Base-by-base conservation (phyloP, 2,797 vertebrate genomes). In the Leptodactylus fallax region DNA sequence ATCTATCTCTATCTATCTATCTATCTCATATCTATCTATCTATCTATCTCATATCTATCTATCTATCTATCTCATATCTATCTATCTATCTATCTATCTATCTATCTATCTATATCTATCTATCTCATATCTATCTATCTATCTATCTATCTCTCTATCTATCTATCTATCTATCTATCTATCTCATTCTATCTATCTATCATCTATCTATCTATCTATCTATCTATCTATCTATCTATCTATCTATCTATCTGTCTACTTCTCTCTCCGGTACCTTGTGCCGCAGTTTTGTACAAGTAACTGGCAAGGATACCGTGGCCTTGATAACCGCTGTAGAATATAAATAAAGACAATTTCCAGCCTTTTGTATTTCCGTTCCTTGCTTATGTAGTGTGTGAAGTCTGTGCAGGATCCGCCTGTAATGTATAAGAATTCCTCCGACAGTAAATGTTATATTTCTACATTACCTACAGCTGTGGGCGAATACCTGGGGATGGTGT, bases 231-330 rank as follows among this genome's bases (percentile, higher is more conserved):
- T 53, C 51, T 1, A 1, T 53, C 51, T 53, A 1, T 53, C 36
- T 36, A n/a, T n/a, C n/a, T n/a, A n/a, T n/a, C n/a, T n/a, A n/a
- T n/a, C n/a, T 51, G 5, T 51, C 92, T 93, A 91, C 93, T 91
- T 45, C 93, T 91, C 91, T 90, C 89, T 91, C n/a, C 61, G 4
- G 36, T 36, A 36, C 92, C 92, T 93, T 92, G 91, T 69, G 13
- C 0, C 11, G 3, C 63, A 76, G 45, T 76, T 78, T 78, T 10
- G 21, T 55, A 11, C 67, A 84, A n/a, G n/a, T n/a, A n/a, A n/a
- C n/a, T n/a, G n/a, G n/a, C n/a, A n/a, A 74, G 82, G 82, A 58
- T 72, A 74, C 67, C 17, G 10, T 47, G 82, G 67, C 82, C 67
- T 84, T 84, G 69, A 74, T 45, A 47, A 72, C 27, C 7, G 10